Evolutionary conservation across 1,140 invertebrate species (phyloP).

Genomic region (Apis dorsata): DNA sequence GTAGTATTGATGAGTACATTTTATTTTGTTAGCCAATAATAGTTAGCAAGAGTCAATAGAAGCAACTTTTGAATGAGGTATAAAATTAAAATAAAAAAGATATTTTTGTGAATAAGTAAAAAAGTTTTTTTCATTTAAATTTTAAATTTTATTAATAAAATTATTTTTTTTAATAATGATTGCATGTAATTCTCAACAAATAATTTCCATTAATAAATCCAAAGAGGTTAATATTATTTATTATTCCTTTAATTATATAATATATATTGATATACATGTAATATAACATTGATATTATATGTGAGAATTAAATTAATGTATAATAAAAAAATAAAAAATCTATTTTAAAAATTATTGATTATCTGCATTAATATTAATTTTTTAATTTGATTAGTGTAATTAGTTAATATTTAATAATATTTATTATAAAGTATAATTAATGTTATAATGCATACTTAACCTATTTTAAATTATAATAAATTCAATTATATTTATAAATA

Average conservation of each 20-base stretch:
- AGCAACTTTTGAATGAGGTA: too few relatives aligned
- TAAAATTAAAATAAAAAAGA: too few relatives aligned
- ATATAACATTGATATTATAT: not conserved
- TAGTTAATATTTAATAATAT: not conserved
- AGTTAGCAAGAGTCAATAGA: too few relatives aligned
- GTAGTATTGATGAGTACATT: too few relatives aligned
- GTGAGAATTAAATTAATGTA: not conserved
- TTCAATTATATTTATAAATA: too few relatives aligned
- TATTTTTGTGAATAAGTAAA: not conserved
- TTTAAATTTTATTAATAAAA: not conserved
- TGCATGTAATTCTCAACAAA: not conserved
- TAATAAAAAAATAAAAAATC: not conserved
- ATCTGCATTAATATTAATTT: not conserved
- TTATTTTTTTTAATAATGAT: not conserved
- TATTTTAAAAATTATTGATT: not conserved
- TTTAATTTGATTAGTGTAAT: not conserved
- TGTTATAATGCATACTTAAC: not conserved
- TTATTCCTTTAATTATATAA: not conserved
- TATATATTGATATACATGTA: not conserved
- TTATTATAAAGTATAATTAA: too few relatives aligned
- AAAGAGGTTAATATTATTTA: conserved; percentile 5
- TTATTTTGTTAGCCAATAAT: too few relatives aligned
- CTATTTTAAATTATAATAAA: not conserved
- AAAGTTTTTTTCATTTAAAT: not conserved
- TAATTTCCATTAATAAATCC: not conserved